A percentile compares a stretch with the other conserved stretches of the same genome.
These are phyloP conservation scores for Ceratina australensis DNA, from an alignment of 1,140 invertebrate genomes.

Conservation along the genomic window DNA sequence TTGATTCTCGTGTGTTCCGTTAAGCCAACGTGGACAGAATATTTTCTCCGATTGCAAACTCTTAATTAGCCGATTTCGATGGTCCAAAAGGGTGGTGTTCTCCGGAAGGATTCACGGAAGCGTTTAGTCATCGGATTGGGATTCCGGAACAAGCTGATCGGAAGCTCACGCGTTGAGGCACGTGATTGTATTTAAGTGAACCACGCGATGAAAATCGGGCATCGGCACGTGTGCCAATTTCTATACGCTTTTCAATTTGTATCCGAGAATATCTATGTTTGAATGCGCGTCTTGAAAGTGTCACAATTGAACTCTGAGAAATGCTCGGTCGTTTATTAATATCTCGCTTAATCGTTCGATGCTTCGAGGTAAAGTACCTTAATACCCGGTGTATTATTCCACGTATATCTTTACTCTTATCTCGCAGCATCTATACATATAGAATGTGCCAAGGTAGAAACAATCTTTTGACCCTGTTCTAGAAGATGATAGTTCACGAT, in stretches of 20 bases:
- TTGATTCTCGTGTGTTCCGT: neutral
- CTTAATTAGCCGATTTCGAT: neutral
- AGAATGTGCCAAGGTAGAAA: too few relatives aligned
- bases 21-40: slow-evolving; percentile 10
- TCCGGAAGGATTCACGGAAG: neutral
- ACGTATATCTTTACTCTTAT: neutral
- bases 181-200: slow-evolving; percentile 36
- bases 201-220: neutral
- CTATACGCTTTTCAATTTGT: too few relatives aligned
- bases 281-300: too few relatives aligned
- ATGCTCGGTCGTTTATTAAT: neutral
- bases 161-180: slow-evolving; percentile 4
- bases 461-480: too few relatives aligned
- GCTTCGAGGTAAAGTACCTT: neutral
- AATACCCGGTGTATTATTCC: neutral
- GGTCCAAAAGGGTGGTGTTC: too few relatives aligned
- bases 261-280: too few relatives aligned
- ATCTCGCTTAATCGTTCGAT: neutral
- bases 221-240: slow-evolving; percentile 3
- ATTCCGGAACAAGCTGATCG: slow-evolving; percentile 13
- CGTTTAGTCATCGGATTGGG: neutral
- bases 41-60: neutral
- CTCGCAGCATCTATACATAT: too few relatives aligned
- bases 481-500: too few relatives aligned
- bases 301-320: too few relatives aligned